phyloP scores from a whole-genome alignment of 2,797 vertebrate species.

The Neosilurus mollespiculum region DNA sequence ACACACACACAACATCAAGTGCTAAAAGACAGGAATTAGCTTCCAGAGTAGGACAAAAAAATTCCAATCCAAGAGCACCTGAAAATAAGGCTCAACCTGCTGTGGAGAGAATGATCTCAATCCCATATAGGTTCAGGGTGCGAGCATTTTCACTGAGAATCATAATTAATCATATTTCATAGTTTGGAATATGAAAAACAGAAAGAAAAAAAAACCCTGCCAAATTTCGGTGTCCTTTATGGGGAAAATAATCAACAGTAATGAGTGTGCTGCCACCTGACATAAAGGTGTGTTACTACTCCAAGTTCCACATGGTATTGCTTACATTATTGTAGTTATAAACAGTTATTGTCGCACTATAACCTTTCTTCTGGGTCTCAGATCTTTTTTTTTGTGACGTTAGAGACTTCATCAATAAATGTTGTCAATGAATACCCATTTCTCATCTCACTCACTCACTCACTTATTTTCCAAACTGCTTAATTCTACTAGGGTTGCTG shows the following conservation, averaged over 20 bases:
- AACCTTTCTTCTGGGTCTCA: no score
- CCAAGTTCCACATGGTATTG: not conserved
- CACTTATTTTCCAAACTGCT: no score
- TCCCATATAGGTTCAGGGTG: not conserved
- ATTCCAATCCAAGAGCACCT: constrained; percentile 18
- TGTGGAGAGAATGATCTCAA: not conserved
- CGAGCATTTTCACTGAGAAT: not conserved
- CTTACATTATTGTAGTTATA: no score
- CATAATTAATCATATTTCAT: not conserved
- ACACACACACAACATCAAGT: constrained; percentile 41
- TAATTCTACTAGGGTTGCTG: no score
- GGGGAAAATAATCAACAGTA: not conserved
- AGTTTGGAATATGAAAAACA: not conserved
- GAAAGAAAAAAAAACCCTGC: not conserved
- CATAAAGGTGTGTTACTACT: not conserved
- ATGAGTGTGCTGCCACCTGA: not conserved
- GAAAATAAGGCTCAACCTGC: not conserved
- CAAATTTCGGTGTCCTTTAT: not conserved
- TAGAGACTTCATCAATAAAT: not conserved
- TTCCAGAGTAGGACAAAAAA: constrained; percentile 17
- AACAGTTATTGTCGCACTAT: no score
- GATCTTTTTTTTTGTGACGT: no score
- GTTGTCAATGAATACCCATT: no score
- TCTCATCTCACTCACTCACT: no score
- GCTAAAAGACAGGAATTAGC: constrained; percentile 67